Evolutionary conservation across 1,140 invertebrate genomes (phyloP), one percentile per base, ranked within the genome.

Genomic region (Yoshiicerus persimilis): DNA sequence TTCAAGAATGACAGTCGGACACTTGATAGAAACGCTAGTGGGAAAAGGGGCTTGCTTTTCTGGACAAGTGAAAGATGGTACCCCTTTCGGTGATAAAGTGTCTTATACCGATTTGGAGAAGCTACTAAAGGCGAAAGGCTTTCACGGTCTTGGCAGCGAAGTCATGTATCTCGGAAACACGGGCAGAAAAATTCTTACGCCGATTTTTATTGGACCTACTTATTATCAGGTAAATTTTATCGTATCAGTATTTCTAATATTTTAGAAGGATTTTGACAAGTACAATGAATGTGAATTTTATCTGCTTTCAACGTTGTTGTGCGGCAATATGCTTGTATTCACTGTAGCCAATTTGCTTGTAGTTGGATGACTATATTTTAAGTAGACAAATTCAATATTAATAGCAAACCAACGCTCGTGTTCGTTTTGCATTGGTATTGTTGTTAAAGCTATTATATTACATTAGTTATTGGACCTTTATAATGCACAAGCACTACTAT

Each of bases 1-100:
- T 87, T 99, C 97, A 92, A 97, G 98, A 96, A 99, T 99, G 98
- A 99, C 98, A 91, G 99, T 99, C 95, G 98, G 99, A 93, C 99
- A 99, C 94, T 98, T 99, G 94, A 99, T 99, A 92, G 98, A 99
- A 92, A 99, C 98, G 92, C 95, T 99, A 88, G 98, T 99, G 93
- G 98, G 98, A 2, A 99, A 99, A 93, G 92, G 95, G 0, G 95
- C 95, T 10, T 94, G 95, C 3, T 95, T 96, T 92, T 96, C 95
- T 92, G 96, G 99, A 36, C 98, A 99, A 94, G 99, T 99, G 91
- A 98, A 98, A 93, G 98, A 99, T 93, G 98, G 98, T 1, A 99
- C 99, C 13, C 98, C 98, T 8, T 99, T 99, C 92, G 99, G 99
- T 92, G 98, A 98, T 27, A n/a, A 86, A 34, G 4, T 75, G 9